phyloP scores from a whole-genome alignment of 2,797 vertebrate genomes.

The Nyctalus aviator region DNA sequence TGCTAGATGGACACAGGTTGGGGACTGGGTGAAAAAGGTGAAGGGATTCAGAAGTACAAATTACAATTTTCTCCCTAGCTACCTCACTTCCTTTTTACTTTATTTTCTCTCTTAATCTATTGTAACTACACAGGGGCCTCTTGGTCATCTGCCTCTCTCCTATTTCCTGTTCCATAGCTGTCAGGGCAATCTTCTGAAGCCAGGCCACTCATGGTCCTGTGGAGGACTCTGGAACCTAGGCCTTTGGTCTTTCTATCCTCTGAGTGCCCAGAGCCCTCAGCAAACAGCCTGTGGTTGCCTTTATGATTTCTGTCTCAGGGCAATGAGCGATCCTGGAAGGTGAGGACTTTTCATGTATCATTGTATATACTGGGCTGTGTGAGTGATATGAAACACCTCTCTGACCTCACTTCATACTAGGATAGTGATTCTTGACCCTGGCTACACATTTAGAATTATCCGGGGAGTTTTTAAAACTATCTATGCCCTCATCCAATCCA shows the following conservation, averaged over 20 bases:
- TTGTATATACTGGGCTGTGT: neutral
- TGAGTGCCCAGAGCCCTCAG: neutral
- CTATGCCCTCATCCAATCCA: fast-evolving
- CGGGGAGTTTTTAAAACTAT: neutral
- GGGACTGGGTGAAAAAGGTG: neutral
- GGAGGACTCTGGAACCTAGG: neutral
- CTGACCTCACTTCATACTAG: neutral
- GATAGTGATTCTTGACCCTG: neutral
- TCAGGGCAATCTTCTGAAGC: neutral
- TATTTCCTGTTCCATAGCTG: neutral
- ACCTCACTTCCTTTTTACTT: neutral
- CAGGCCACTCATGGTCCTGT: neutral
- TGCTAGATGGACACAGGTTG: neutral
- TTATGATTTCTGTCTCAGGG: neutral
- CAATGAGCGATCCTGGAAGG: neutral
- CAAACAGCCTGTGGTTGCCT: neutral
- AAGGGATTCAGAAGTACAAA: neutral
- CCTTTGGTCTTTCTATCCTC: neutral
- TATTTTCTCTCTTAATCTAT: neutral
- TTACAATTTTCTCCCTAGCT: neutral
- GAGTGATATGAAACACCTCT: no score
- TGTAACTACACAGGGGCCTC: neutral
- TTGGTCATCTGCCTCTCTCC: neutral
- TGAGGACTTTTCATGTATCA: neutral
- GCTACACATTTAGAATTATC: neutral